A percentile compares a stretch with the other conserved stretches of the same genome.
phyloP scores from a whole-genome alignment of 2,888 invertebrate species.

The Cryptophagus acutangulus region DNA sequence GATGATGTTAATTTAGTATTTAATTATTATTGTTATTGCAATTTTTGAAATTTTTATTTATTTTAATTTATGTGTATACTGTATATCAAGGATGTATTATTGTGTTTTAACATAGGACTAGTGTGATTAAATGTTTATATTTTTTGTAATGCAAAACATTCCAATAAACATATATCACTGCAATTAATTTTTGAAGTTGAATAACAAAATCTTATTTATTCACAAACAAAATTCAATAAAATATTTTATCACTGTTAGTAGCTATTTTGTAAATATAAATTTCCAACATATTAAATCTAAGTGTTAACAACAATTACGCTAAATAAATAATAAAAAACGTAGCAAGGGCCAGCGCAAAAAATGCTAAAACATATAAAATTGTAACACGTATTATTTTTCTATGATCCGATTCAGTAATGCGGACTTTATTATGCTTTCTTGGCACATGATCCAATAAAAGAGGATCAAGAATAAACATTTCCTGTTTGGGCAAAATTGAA shows the following conservation, averaged over 20 bases:
- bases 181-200: background rate
- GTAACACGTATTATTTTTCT: constrained; percentile 52
- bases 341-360: constrained; percentile 51
- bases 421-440: constrained; percentile 35
- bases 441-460: constrained; percentile 50
- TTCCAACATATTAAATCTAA: background rate
- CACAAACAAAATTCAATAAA: background rate
- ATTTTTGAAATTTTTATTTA: constrained; percentile 8
- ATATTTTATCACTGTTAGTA: background rate
- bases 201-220: background rate
- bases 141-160: background rate
- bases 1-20: constrained; percentile 7
- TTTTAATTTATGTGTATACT: constrained; percentile 4
- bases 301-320: constrained; percentile 35
- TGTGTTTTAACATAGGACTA: no score
- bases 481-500: constrained; percentile 17
- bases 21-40: background rate
- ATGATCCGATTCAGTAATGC: constrained; percentile 44
- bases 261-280: background rate
- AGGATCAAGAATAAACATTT: constrained; percentile 49
- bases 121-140: constrained; percentile 2
- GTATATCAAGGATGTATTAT: background rate
- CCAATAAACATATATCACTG: background rate
- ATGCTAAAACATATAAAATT: constrained; percentile 54
- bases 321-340: constrained; percentile 56